Conservation (phyloP, 2,888 invertebrate species). For the Leucophora obtusa region DNA sequence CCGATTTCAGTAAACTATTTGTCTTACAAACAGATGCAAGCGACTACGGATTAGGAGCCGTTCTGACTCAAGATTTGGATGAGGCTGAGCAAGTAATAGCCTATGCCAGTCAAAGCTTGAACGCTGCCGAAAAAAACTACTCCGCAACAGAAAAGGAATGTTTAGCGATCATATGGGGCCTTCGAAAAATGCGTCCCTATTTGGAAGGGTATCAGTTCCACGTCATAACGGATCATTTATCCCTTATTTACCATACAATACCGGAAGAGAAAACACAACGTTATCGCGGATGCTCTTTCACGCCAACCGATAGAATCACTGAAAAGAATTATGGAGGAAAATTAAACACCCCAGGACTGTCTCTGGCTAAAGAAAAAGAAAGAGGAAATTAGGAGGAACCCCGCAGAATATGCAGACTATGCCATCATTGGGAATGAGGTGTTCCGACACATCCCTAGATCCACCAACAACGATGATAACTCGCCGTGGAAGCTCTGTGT, state of each 20-base stretch:
- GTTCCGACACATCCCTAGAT: conserved; percentile 7
- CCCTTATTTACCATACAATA: neutral
- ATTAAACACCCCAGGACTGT: neutral
- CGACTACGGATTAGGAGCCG: neutral
- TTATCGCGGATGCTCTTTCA: neutral
- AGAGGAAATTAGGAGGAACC: neutral
- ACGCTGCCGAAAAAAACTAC: neutral
- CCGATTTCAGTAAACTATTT: no score
- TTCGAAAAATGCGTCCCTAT: neutral
- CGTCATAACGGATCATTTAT: neutral
- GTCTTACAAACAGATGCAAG: neutral
- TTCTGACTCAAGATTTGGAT: neutral
- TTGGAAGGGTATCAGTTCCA: neutral
- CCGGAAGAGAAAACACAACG: neutral
- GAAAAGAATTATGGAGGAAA: neutral
- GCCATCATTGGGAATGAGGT: conserved; percentile 11
- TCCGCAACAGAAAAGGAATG: neutral
- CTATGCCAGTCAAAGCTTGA: neutral
- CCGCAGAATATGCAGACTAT: conserved; percentile 17
- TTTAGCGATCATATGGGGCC: neutral
- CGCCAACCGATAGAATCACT: neutral
- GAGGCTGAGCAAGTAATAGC: neutral
- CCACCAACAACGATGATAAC: neutral
- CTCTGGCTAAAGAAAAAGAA: neutral
- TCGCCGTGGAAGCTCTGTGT: conserved; percentile 26